Percentiles rank a stretch among this genome's conserved stretches.
Conservation (phyloP, 2,113 vertebrate genomes). For the Struthio camelus region DNA sequence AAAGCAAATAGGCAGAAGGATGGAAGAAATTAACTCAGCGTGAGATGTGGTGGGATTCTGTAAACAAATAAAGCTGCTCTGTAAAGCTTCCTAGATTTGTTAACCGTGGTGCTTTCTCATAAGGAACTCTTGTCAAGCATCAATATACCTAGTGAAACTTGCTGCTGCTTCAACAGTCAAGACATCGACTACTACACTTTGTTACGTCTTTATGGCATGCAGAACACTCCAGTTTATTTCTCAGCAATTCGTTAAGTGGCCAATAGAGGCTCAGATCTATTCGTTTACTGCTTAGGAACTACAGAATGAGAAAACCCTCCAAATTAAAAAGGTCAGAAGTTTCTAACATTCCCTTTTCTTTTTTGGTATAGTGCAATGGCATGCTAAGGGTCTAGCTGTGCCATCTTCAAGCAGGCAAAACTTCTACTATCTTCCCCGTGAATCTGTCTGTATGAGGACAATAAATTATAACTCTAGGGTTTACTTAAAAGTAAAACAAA, state of each 20-base stretch:
- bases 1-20: neutral
- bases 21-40: neutral
- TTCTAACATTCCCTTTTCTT: neutral
- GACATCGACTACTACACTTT: neutral
- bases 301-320: neutral
- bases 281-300: neutral
- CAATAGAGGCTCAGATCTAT: neutral
- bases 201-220: neutral
- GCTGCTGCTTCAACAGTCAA: neutral
- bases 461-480: neutral
- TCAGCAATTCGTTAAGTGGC: neutral
- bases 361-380: slow-evolving; percentile 3
- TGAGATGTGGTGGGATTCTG: neutral
- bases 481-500: neutral
- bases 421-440: neutral
- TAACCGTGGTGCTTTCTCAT: neutral
- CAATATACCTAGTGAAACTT: neutral
- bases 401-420: neutral
- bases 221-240: neutral
- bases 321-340: neutral
- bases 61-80: neutral
- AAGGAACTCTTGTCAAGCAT: neutral
- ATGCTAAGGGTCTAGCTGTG: neutral
- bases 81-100: neutral
- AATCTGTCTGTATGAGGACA: neutral